Evolutionary conservation across 1,140 invertebrate genomes (phyloP), one percentile per base, ranked within the genome.

Genomic region (Ceratosolen solmsi): DNA sequence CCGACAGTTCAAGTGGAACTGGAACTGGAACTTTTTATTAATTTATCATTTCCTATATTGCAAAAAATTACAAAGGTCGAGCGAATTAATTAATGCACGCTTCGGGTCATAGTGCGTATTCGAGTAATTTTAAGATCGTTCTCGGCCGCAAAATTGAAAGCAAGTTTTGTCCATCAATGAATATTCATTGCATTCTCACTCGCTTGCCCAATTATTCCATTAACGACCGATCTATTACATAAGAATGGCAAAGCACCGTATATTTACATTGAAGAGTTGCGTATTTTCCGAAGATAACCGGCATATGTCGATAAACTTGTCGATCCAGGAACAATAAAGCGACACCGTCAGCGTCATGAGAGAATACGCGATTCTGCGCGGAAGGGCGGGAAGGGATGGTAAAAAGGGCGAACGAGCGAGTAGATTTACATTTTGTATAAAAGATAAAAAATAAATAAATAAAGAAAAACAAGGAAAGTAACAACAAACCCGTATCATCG

Each of bases 371-470:
- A 33, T 2, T 27, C 27, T 17, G 27, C 13, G 25, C n/a, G n/a
- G n/a, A n/a, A n/a, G n/a, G n/a, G n/a, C n/a, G n/a, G n/a, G n/a
- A n/a, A n/a, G n/a, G n/a, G n/a, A n/a, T n/a, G n/a, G 30, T 7
- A 33, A 73, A 75, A 60, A 20, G 36, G 13, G 41, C 41, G 20
- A 5, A 30, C 76, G 41, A 54, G 25, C 33, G 65, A 58, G 68
- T 46, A 79, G 71, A 79, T 79, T 79, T 79, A 63, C 83, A 86
- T 84, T 84, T 80, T 82, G n/a, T 51, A 25, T 33, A 68, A 72
- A 72, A 51, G 71, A 36, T 11, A 49, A 71, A 36, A 51, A 27
- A 27, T 68, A 79, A 72, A 79, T 46, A 63, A 20, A 7, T 7
- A 70, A 70, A n/a, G 1, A 33, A 13, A 51, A 71, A 2, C 51